Base-by-base conservation (phyloP, 2,797 vertebrate species). In the Melanotaenia maccullochi region DNA sequence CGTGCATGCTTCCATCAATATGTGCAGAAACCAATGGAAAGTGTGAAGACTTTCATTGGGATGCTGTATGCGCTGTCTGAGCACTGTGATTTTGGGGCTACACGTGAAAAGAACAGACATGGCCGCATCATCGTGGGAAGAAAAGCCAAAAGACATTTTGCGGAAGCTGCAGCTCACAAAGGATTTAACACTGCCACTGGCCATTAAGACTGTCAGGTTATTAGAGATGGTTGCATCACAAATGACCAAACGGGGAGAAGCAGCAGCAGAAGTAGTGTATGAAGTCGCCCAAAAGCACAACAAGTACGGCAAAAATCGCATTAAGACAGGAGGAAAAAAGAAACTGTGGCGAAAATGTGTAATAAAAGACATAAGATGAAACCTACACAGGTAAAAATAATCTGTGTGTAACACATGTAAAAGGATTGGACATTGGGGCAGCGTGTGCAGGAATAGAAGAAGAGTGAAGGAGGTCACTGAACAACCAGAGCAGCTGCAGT, bases 401-500 rank as follows among this genome's bases (percentile, higher is more conserved):
- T 38, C 49, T 3, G 49, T 32, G 11, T 38, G 33, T 7, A 52
- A 28, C 32, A n/a, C 11, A 52, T 8, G 36, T 44, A 28, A 51
- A 18, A 69, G 18, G 20, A 42, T 47, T 28, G 24, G 44, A 25
- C 47, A 40, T 28, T 69, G 25, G 58, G 12, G 3, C 12, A 40
- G 44, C 22, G 2, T 38, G 42, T 30, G 44, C 28, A 14, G 3
- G 35, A 51, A 51, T 16, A 60, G 18, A 16, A 51, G 40, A 52
- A 24, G 32, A 60, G 24, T 22, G 47, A 54, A 20, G 33, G 44
- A 60, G 38, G 24, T 47, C 52, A 40, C 18, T 5, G 24, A 24
- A 13, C 24, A 60, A 69, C 47, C 58, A 33, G 22, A 40, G 24
- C 67, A 69, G 33, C 32, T 51, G 18, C 28, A 12, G 51, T 16